A percentile compares a stretch with the other conserved stretches of the same genome.
Conservation (phyloP, 2,797 vertebrate genomes). For the Rhinichthys osculus region DNA sequence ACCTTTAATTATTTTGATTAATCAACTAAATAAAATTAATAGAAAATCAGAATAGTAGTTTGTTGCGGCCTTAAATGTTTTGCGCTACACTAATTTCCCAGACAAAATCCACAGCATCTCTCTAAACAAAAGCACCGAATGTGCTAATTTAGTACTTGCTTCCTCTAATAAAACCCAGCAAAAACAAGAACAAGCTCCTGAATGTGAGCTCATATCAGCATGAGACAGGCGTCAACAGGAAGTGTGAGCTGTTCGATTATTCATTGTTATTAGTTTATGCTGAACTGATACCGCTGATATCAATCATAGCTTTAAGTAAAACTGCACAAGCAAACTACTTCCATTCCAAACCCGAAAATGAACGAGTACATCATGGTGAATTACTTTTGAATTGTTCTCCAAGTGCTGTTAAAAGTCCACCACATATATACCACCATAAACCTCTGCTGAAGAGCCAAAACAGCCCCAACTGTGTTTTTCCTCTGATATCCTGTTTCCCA, state of each 20-base stretch:
- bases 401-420: conserved; percentile 22
- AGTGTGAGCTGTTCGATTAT: neutral
- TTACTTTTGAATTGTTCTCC: neutral
- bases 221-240: neutral
- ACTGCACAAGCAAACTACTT: neutral
- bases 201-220: conserved; percentile 23
- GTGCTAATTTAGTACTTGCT: conserved; percentile 14
- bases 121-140: conserved; percentile 2
- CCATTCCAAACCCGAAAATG: neutral
- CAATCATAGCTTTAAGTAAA: neutral
- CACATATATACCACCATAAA: conserved; percentile 24
- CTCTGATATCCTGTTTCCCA: conserved; percentile 41
- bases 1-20: neutral
- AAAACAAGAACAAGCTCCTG: conserved; percentile 25
- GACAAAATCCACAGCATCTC: neutral
- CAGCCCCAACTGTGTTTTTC: conserved; percentile 22
- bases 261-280: conserved; percentile 9
- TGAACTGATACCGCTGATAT: conserved; percentile 8
- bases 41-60: neutral
- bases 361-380: neutral
- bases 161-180: conserved; percentile 24
- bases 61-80: neutral
- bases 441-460: conserved; percentile 14
- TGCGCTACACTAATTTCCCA: neutral
- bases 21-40: neutral